Evolutionary conservation across 2,888 invertebrate species (phyloP).

Genomic region (Mythimna pallens): DNA sequence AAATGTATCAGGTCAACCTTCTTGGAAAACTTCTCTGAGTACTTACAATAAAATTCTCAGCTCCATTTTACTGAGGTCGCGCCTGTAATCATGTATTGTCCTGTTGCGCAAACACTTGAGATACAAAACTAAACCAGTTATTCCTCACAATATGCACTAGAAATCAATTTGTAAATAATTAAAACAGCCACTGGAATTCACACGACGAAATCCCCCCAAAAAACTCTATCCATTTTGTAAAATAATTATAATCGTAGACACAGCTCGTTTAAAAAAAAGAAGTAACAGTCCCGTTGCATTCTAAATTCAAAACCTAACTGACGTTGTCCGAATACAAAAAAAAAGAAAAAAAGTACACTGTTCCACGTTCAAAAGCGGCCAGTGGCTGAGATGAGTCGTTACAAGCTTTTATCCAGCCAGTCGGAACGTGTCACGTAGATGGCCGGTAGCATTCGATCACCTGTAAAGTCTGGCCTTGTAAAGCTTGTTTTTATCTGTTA

Average conservation of each 20-base stretch:
- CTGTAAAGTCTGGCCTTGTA: conserved; percentile 92
- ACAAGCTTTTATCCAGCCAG: conserved; percentile 89
- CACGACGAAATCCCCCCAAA: too few relatives aligned
- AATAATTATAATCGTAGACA: background rate
- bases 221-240: background rate
- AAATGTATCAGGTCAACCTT: too few relatives aligned
- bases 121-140: too few relatives aligned
- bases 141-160: too few relatives aligned
- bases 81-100: too few relatives aligned
- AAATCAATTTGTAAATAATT: too few relatives aligned
- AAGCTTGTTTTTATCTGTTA: conserved; percentile 69
- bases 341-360: conserved; percentile 12
- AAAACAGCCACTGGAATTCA: too few relatives aligned
- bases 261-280: background rate
- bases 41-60: too few relatives aligned
- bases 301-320: conserved; percentile 33
- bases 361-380: conserved; percentile 41
- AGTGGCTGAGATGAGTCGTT: conserved; percentile 73
- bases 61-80: too few relatives aligned
- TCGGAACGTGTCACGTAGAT: conserved; percentile 93
- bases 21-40: too few relatives aligned
- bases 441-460: conserved; percentile 91
- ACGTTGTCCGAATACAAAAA: background rate
- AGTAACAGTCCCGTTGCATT: background rate
- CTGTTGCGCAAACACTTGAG: too few relatives aligned